Evolutionary conservation across 2,888 invertebrate species (phyloP).

Genomic region (Agrochola litura): DNA sequence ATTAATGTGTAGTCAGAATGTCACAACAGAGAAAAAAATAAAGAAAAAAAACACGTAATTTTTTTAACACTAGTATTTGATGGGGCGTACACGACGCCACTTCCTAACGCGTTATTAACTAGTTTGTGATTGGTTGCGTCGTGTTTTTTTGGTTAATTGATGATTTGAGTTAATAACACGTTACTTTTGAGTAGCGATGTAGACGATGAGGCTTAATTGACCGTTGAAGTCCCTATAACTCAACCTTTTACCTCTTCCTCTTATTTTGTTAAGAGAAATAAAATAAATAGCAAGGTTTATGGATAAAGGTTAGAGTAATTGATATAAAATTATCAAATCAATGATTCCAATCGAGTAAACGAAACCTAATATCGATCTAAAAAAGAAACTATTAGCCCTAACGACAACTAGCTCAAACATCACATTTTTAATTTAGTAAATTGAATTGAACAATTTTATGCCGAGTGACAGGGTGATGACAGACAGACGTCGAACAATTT

Average conservation of each 20-base stretch:
- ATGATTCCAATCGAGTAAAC: not conserved
- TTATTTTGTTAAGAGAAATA: not conserved
- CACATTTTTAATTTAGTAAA: conserved; percentile 41
- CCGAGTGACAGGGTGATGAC: conserved; percentile 7
- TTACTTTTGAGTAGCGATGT: not conserved
- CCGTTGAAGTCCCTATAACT: not conserved
- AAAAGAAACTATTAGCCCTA: not conserved
- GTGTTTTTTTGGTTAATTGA: not conserved
- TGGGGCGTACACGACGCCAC: not conserved
- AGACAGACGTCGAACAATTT: conserved; percentile 1
- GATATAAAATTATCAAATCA: not conserved
- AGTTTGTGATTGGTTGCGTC: not conserved
- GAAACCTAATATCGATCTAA: not conserved
- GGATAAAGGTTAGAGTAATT: not conserved
- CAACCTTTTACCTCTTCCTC: not conserved
- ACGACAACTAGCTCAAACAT: not conserved
- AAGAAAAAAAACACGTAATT: no score
- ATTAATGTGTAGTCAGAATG: not conserved
- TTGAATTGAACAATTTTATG: conserved; percentile 33
- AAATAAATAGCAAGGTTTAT: no score
- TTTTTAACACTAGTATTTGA: not conserved
- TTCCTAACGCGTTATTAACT: not conserved
- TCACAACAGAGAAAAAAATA: no score
- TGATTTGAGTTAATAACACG: not conserved
- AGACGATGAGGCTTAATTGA: not conserved